A percentile compares a stretch with the other conserved stretches of the same genome.
Evolutionary conservation across 2,113 vertebrate genomes (phyloP).

Genomic region (Lophura nycthemera): DNA sequence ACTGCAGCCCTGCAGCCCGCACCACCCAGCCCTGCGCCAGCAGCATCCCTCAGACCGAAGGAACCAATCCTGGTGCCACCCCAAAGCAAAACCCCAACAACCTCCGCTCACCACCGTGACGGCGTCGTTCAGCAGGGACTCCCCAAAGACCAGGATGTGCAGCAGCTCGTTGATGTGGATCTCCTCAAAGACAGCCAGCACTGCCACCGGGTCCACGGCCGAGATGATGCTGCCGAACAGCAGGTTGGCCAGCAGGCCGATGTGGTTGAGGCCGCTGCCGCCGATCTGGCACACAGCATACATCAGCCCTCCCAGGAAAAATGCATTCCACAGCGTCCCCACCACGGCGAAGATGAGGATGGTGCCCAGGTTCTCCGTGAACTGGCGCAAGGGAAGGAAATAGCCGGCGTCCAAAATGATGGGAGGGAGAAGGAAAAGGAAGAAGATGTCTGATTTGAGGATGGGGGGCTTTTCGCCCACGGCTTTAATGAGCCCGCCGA

Average conservation of each 20-base stretch:
- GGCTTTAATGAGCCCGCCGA: constrained; percentile 91
- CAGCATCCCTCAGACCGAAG: background rate
- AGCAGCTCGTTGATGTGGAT: constrained; percentile 98
- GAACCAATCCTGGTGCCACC: background rate
- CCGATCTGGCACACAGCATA: constrained; percentile 89
- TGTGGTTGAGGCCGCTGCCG: constrained; percentile 64
- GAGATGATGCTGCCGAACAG: constrained; percentile 96
- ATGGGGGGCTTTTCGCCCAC: constrained; percentile 87
- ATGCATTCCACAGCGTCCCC: constrained; percentile 96
- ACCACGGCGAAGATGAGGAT: constrained; percentile 98
- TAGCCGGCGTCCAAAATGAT: constrained; percentile 99
- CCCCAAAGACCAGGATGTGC: constrained; percentile 97
- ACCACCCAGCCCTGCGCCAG: no score
- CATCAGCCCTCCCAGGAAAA: constrained; percentile 91
- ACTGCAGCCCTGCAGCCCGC: background rate
- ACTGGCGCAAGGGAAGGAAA: constrained; percentile 94
- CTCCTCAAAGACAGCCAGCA: constrained; percentile 97
- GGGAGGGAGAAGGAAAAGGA: constrained; percentile 94
- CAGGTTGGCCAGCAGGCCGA: constrained; percentile 90
- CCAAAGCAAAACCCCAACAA: fast-evolving
- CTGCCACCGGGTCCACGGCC: constrained; percentile 94
- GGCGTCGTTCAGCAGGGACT: constrained; percentile 95
- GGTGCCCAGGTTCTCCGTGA: constrained; percentile 97
- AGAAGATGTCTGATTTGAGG: constrained; percentile 87
- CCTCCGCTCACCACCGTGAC: constrained; percentile 91